Conservation (phyloP, 2,113 vertebrate species). For the Poeciliopsis prolifica region DNA sequence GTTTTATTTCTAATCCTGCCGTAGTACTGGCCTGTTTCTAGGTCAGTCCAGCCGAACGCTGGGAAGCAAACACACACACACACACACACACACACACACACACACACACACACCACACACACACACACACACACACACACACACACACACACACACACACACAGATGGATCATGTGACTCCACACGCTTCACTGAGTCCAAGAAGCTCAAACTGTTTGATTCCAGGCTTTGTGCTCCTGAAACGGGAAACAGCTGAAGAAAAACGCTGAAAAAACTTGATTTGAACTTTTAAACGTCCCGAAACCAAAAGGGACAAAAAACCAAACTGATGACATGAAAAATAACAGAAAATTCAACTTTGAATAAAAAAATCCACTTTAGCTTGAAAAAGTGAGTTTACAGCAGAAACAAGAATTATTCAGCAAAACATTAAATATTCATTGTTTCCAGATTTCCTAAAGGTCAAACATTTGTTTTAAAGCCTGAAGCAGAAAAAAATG, state of each 20-base stretch:
- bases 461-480: background rate
- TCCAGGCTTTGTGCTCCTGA: background rate
- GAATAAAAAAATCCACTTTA: background rate
- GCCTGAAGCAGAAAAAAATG: no score
- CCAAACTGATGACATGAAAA: background rate
- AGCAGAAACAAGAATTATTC: background rate
- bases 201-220: background rate
- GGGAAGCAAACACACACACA: background rate
- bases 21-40: background rate
- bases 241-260: background rate
- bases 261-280: background rate
- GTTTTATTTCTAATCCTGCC: background rate
- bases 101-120: background rate
- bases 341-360: background rate
- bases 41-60: background rate
- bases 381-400: background rate
- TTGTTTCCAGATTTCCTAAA: background rate
- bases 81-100: background rate
- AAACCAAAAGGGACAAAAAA: background rate
- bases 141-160: background rate
- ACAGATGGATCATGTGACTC: background rate
- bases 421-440: background rate
- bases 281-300: background rate
- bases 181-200: background rate
- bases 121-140: background rate